phyloP scores from a whole-genome alignment of 2,113 vertebrate genomes.

The Noctilio leporinus region DNA sequence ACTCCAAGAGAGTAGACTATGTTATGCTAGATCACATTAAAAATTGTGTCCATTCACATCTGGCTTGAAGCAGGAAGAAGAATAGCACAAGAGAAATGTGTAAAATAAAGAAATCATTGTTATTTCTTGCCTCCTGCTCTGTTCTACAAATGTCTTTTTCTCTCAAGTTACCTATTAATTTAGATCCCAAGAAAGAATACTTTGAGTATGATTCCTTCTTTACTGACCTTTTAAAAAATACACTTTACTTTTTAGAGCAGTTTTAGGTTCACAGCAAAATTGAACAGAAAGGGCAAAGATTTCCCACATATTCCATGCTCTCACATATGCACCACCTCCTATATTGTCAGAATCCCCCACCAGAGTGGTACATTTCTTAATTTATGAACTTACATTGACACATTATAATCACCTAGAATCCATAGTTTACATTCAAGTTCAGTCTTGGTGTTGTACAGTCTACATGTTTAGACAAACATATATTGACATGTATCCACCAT shows the following conservation, averaged over 20 bases:
- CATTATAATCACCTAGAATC: neutral
- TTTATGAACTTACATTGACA: neutral
- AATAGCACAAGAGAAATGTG: neutral
- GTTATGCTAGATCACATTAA: neutral
- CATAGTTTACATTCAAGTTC: neutral
- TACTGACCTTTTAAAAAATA: neutral
- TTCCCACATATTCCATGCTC: neutral
- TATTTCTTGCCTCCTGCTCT: neutral
- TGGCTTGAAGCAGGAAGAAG: neutral
- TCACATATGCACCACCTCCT: neutral
- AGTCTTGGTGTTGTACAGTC: too few species aligned
- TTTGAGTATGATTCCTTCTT: neutral
- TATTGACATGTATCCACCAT: neutral
- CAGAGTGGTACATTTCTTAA: neutral
- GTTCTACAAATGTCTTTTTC: neutral
- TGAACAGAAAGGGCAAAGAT: neutral
- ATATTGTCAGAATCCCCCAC: neutral
- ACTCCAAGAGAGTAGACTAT: neutral
- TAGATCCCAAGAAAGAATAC: neutral
- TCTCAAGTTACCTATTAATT: neutral
- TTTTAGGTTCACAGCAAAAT: neutral
- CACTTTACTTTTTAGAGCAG: neutral
- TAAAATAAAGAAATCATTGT: neutral
- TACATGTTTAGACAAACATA: neutral
- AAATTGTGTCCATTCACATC: constrained; percentile 21